Conservation (phyloP, 1,140 invertebrate species). For the Geopemphigus sp. region DNA sequence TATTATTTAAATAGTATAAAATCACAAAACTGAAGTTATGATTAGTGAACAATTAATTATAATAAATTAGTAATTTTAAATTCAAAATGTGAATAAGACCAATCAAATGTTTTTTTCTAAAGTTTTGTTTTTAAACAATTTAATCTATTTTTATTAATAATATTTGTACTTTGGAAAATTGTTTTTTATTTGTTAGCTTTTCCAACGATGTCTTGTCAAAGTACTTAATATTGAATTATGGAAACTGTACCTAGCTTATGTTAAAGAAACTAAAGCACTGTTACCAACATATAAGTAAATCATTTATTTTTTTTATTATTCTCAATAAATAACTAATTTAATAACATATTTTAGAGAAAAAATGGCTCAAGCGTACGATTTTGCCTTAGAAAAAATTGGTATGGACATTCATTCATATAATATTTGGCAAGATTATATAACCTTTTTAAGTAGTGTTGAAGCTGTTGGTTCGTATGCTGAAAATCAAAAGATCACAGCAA, state of each 20-base stretch:
- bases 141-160: too few species aligned
- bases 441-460: conserved; percentile 95
- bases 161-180: too few species aligned
- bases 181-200: conserved; percentile 69
- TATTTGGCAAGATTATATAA: conserved; percentile 97
- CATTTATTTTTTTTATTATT: not conserved
- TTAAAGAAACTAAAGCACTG: conserved; percentile 94
- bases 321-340: conserved; percentile 34
- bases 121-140: too few species aligned
- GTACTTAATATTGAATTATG: conserved; percentile 98
- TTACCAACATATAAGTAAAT: conserved; percentile 89
- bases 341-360: conserved; percentile 76
- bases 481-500: conserved; percentile 98
- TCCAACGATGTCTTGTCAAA: conserved; percentile 96
- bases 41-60: too few species aligned
- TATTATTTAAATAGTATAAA: too few species aligned
- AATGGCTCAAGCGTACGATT: conserved; percentile 99
- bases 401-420: conserved; percentile 95
- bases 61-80: too few species aligned
- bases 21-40: too few species aligned
- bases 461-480: conserved; percentile 98
- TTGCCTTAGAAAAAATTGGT: conserved; percentile 98
- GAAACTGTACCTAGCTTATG: conserved; percentile 96
- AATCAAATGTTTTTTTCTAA: too few species aligned
- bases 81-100: too few species aligned